Evolutionary conservation across 2,113 vertebrate genomes (phyloP).

Genomic region (Condylura cristata): DNA sequence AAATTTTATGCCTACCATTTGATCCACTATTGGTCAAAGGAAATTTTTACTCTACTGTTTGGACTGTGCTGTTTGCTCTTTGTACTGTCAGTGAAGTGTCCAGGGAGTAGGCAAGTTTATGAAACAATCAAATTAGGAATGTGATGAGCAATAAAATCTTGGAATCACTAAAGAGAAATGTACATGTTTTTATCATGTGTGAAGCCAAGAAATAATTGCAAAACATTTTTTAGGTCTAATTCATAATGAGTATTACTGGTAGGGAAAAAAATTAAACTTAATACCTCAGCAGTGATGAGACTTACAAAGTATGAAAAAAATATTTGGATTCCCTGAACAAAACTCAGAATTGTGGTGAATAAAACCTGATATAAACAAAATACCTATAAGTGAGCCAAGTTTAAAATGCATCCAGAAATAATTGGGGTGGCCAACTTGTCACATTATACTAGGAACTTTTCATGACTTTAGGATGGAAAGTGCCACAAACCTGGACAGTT

Average conservation of each 20-base stretch:
- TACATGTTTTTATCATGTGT: background rate
- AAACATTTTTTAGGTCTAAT: background rate
- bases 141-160: constrained; percentile 5
- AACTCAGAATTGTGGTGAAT: background rate
- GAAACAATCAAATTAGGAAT: background rate
- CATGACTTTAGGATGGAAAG: background rate
- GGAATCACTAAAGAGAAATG: background rate
- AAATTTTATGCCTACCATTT: background rate
- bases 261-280: background rate
- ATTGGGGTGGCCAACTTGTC: background rate
- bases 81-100: background rate
- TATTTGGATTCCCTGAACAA: background rate
- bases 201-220: background rate
- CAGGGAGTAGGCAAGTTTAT: background rate
- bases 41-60: background rate
- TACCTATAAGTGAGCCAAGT: background rate
- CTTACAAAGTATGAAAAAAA: background rate
- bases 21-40: background rate
- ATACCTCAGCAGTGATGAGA: background rate
- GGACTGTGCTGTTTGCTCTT: background rate
- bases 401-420: background rate
- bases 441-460: background rate
- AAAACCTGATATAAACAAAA: background rate
- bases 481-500: background rate
- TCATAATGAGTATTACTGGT: background rate